Conservation (phyloP, 2,888 invertebrate species). For the Tetramorium bicarinatum region DNA sequence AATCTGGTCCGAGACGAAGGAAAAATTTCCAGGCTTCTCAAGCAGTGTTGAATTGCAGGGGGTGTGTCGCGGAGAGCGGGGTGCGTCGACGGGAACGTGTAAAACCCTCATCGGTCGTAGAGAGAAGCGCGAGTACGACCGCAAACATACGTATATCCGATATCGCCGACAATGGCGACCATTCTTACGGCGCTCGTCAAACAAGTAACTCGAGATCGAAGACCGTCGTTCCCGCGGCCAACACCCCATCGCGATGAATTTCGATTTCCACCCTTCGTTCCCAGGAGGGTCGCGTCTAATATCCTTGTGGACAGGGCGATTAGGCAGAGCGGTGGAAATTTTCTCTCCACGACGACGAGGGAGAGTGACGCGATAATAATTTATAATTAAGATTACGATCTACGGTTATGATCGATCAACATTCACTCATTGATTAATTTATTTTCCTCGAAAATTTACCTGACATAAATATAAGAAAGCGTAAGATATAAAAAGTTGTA, state of each 20-base stretch:
- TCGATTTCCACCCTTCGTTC: conserved; percentile 58
- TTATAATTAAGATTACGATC: conserved; percentile 1
- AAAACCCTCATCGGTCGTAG: conserved; percentile 44
- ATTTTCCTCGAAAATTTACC: neutral
- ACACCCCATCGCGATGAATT: conserved; percentile 63
- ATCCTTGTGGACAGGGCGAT: conserved; percentile 27
- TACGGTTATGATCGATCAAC: neutral
- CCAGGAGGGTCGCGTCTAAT: neutral
- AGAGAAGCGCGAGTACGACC: conserved; percentile 20
- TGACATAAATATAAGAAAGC: neutral
- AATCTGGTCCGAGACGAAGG: neutral
- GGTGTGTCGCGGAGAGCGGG: conserved; percentile 52
- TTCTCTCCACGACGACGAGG: conserved; percentile 23
- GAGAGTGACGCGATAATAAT: conserved; percentile 26
- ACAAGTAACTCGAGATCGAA: conserved; percentile 68
- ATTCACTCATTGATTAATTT: neutral
- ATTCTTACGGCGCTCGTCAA: conserved; percentile 64
- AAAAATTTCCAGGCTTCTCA: conserved; percentile 29
- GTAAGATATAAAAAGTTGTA: neutral
- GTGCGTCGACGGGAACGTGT: conserved; percentile 37
- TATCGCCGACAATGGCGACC: conserved; percentile 38
- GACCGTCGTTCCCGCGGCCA: conserved; percentile 41
- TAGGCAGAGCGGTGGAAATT: conserved; percentile 63
- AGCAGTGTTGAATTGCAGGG: conserved; percentile 57
- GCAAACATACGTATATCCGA: conserved; percentile 28